phyloP scores from a whole-genome alignment of 2,888 invertebrate species.

The Halictus quadricinctus region DNA sequence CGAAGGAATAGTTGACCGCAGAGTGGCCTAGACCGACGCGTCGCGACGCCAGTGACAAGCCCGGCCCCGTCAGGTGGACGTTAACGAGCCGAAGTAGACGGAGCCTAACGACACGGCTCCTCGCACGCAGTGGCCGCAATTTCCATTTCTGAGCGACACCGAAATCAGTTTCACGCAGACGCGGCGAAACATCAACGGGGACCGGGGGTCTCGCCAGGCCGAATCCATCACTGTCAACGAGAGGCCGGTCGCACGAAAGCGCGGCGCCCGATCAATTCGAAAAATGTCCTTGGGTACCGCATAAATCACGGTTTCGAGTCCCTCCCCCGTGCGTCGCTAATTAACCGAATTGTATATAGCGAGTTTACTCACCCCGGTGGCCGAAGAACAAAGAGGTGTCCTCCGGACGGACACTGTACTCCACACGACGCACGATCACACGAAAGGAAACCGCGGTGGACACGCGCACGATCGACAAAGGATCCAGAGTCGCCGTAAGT shows the following conservation, averaged over 20 bases:
- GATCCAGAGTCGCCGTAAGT: neutral
- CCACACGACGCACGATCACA: constrained; percentile 11
- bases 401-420: constrained; percentile 23
- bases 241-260: constrained; percentile 42
- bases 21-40: neutral
- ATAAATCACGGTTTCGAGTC: constrained; percentile 34
- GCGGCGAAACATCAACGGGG: constrained; percentile 52
- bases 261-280: constrained; percentile 43
- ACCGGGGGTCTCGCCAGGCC: constrained; percentile 46
- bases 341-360: neutral
- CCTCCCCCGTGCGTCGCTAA: neutral
- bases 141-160: constrained; percentile 15
- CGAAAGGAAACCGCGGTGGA: neutral
- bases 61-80: neutral
- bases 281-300: constrained; percentile 27
- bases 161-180: constrained; percentile 56
- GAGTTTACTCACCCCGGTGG: constrained; percentile 14
- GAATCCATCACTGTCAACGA: constrained; percentile 61
- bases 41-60: neutral
- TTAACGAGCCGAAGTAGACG: neutral
- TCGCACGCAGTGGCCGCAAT: constrained; percentile 8
- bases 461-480: constrained; percentile 7
- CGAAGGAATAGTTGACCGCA: neutral
- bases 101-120: neutral
- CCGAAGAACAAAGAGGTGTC: neutral